These are phyloP conservation scores for Zonitis immaculata DNA, from an alignment of 2,888 invertebrate genomes.

Conservation along the genomic window DNA sequence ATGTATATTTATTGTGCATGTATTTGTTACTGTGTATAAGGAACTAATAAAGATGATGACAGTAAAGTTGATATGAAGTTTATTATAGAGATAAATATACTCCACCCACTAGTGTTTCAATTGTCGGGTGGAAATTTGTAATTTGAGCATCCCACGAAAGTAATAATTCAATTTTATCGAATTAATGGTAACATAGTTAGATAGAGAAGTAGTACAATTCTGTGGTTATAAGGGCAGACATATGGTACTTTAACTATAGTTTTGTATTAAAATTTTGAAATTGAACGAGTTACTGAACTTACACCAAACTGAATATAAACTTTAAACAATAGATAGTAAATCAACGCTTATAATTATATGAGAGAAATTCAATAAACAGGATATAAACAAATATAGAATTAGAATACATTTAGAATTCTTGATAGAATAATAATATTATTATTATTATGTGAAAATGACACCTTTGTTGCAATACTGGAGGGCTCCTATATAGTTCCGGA, in stretches of 20 bases:
- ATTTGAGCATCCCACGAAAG: constrained; percentile 2
- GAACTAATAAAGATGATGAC: background rate
- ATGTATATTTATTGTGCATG: background rate
- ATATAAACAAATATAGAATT: constrained; percentile 20
- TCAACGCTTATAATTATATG: constrained; percentile 6
- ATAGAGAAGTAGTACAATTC: background rate
- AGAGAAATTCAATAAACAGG: constrained; percentile 21
- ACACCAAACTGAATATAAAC: too few relatives aligned
- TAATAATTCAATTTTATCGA: constrained; percentile 1
- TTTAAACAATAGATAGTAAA: constrained; percentile 3
- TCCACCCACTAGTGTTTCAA: too few relatives aligned
- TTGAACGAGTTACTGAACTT: background rate
- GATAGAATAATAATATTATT: constrained; percentile 29
- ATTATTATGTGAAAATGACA: constrained; percentile 31
- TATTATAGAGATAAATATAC: too few relatives aligned
- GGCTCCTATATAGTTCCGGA: constrained; percentile 26
- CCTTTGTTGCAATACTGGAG: constrained; percentile 29
- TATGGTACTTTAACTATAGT: too few relatives aligned
- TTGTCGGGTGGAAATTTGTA: constrained; percentile 1
- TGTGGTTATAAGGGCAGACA: background rate
- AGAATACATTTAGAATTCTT: constrained; percentile 19
- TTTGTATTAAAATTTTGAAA: background rate
- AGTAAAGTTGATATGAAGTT: background rate
- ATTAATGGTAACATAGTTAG: background rate
- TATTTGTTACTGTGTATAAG: too few relatives aligned